Base-by-base conservation (phyloP, 2,888 invertebrate species). In the Molorchus minor region DNA sequence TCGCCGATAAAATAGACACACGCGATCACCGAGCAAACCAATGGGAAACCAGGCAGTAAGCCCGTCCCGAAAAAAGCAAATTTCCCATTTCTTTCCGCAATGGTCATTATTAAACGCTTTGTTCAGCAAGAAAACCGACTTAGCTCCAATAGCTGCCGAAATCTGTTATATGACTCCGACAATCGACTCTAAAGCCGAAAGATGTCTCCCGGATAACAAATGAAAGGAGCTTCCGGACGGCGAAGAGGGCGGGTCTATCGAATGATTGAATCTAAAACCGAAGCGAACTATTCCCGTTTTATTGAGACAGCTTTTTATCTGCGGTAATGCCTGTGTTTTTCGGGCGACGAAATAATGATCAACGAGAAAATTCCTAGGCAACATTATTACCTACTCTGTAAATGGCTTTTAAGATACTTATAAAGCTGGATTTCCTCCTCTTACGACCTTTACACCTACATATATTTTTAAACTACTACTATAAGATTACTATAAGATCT, bases 101-200 rank as follows among this genome's bases (percentile, higher is more conserved):
- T 71, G 79, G 78, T 78, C 79, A 79, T 80, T 79, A 80, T 76
- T 77, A 80, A 80, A 78, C 80, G 79, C 79, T 79, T 78, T 76
- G 78, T 78, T 78, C 79, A 80, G 80, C 80, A 79, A 75, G 77
- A 77, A 77, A 76, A 70, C 68, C 71, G 64, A 71, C 70, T 73
- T 69, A 67, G 71, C 70, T 71, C 75, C 74, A 75, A 75, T 75
- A 74, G 75, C 72, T 75, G 74, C 72, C 74, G 76, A 77, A 78
- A 76, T 77, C 77, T 77, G 76, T 77, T 75, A 77, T 73, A 73
- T 74, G 71, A 74, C 73, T 71, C 70, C 72, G 75, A 74, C 74
- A 75, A 75, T 76, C 73, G 72, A 72, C 70, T 71, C 68, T 65
- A 67, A 69, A 70, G 69, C 70, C 66, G 64, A 69, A 68, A 74